phyloP scores from a whole-genome alignment of 2,113 vertebrate species.

The Micromys minutus region DNA sequence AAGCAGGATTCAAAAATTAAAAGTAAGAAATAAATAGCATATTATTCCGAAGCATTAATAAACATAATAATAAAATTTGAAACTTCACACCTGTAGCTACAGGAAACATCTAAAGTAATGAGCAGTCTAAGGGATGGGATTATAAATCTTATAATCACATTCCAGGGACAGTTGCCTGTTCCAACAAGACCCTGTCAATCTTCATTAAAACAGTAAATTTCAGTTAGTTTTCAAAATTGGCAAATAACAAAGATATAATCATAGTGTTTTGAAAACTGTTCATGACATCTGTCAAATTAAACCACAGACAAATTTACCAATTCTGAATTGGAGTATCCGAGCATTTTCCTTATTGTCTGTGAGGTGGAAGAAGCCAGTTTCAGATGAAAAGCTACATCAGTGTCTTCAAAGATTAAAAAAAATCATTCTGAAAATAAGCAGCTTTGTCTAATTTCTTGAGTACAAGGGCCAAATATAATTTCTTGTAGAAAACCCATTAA shows the following conservation, averaged over 20 bases:
- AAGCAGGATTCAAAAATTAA: not conserved
- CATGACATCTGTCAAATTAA: not conserved
- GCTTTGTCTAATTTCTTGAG: not conserved
- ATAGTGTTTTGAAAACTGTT: not conserved
- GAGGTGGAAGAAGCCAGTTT: not conserved
- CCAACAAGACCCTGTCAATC: not conserved
- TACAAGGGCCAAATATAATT: not conserved
- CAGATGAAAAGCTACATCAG: not conserved
- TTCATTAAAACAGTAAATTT: constrained; percentile 48
- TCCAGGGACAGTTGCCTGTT: not conserved
- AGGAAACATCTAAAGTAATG: constrained; percentile 26
- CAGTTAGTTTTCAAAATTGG: constrained; percentile 45
- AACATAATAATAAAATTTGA: constrained; percentile 25
- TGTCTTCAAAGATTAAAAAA: not conserved
- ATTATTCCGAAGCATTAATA: not conserved
- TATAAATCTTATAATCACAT: constrained; percentile 12
- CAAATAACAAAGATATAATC: not conserved
- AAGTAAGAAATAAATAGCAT: not conserved
- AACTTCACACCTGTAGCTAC: not conserved
- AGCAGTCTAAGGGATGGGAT: not conserved
- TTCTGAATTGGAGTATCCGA: not conserved
- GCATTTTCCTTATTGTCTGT: not conserved
- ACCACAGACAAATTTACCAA: not conserved
- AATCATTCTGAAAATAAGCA: not conserved
- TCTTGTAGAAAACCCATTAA: not conserved